phyloP scores from a whole-genome alignment of 2,888 invertebrate genomes.

The Cylindroiulus punctatus region DNA sequence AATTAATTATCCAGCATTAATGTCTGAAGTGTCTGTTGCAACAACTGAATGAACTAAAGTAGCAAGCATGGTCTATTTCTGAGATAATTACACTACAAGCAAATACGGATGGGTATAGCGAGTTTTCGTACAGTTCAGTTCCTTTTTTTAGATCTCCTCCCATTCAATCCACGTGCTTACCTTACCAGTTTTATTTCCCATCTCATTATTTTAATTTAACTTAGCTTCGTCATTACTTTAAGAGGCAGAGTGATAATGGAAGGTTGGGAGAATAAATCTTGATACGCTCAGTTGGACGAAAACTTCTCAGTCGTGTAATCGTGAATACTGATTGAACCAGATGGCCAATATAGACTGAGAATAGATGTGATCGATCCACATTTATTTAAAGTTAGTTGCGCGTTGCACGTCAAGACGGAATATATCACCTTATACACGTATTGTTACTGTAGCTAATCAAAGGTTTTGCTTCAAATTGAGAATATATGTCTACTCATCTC shows the following conservation, averaged over 20 bases:
- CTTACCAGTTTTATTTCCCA: slow-evolving; percentile 17
- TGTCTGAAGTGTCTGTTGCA: not conserved
- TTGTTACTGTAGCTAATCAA: too few relatives aligned
- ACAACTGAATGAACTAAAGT: not conserved
- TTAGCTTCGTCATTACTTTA: too few relatives aligned
- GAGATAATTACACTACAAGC: not conserved
- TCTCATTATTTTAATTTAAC: slow-evolving; percentile 19
- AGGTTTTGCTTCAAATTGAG: not conserved
- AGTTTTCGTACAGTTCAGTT: not conserved
- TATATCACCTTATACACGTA: not conserved
- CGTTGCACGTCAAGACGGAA: not conserved
- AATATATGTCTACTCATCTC: slow-evolving; percentile 4
- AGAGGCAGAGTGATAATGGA: not conserved
- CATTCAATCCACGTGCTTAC: not conserved
- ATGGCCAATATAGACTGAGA: slow-evolving; percentile 25
- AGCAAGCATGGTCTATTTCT: not conserved
- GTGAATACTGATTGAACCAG: slow-evolving; percentile 27
- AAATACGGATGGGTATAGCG: not conserved
- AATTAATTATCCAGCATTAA: not conserved
- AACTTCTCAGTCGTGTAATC: not conserved
- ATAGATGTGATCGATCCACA: slow-evolving; percentile 34
- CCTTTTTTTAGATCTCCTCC: not conserved
- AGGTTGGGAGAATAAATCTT: not conserved
- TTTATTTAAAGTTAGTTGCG: slow-evolving; percentile 26
- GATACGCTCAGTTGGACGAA: slow-evolving; percentile 17